Evolutionary conservation across 2,797 vertebrate genomes (phyloP), one percentile per base, ranked within the genome.

Genomic region (Apodemus agrarius): DNA sequence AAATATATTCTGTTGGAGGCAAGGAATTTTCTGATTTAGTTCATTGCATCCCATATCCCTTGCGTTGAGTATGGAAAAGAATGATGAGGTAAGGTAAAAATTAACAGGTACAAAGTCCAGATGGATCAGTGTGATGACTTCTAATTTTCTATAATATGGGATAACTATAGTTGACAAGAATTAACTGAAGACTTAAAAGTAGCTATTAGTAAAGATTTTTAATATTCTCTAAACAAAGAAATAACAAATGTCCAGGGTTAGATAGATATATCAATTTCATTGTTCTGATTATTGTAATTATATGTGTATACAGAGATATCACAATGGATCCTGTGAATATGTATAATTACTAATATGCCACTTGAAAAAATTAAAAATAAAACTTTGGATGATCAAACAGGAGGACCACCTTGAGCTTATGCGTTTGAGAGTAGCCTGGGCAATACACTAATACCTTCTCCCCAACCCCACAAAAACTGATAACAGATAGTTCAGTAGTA

Each of bases 1-100:
- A 37, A 72, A 80, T 59, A 91, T 6, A 76, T 67, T 94, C 31
- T 95, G 37, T 89, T 92, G 94, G 11, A 90, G n/a, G 34, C 17
- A 94, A 97, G 63, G 69, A 82, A 94, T 94, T 96, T 91, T 91
- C 37, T 93, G 22, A 52, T 86, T 97, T 91, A 92, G 84, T 96
- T 95, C 95, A 92, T 72, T 81, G 75, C 80, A 24, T 61, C 21
- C 92, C 76, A 90, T 67, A n/a, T 46, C 31, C 54, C 1, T 16
- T 69, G 31, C 37, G 59, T 78, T 90, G 21, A 49, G 29, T 52
- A 24, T 49, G 22, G 72, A 31, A 61, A 22, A 76, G 12, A 31
- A 37, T 16, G 24, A 79, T 37, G 34, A 49, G 46, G 7, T 84
- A 11, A 90, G 37, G 84, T 10, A 52, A 84, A 26, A 17, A 37